Percentiles rank a stretch among this genome's conserved stretches.
Evolutionary conservation across 2,113 vertebrate genomes (phyloP).

Genomic region (Furnarius figulus): DNA sequence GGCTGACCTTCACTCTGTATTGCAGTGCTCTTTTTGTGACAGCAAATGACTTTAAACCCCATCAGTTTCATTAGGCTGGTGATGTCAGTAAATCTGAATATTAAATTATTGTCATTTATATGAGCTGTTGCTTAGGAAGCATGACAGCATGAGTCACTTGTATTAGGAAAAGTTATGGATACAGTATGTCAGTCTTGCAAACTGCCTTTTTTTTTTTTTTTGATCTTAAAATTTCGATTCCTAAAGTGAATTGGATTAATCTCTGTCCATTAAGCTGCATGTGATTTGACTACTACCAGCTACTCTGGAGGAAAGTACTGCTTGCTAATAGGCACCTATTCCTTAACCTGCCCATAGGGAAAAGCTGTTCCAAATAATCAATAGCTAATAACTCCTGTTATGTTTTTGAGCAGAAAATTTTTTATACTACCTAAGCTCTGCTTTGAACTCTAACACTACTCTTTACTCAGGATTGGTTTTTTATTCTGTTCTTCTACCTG

Average conservation of each 20-base stretch:
- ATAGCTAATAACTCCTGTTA: neutral
- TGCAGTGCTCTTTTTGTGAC: neutral
- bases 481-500: neutral
- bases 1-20: neutral
- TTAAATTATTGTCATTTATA: neutral
- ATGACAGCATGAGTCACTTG: neutral
- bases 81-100: neutral
- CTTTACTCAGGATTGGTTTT: neutral
- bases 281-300: neutral
- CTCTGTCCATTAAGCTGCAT: neutral
- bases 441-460: neutral
- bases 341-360: neutral
- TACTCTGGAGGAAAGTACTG: neutral
- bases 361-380: neutral
- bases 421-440: neutral
- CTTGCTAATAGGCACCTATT: neutral
- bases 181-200: neutral
- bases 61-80: neutral
- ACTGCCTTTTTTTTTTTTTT: neutral
- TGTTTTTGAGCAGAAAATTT: neutral
- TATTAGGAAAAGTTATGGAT: neutral
- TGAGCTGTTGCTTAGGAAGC: neutral
- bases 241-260: neutral
- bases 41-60: neutral
- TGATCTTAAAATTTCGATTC: neutral